Evolutionary conservation across 2,797 vertebrate species (phyloP).

Genomic region (Lepus townsendii): DNA sequence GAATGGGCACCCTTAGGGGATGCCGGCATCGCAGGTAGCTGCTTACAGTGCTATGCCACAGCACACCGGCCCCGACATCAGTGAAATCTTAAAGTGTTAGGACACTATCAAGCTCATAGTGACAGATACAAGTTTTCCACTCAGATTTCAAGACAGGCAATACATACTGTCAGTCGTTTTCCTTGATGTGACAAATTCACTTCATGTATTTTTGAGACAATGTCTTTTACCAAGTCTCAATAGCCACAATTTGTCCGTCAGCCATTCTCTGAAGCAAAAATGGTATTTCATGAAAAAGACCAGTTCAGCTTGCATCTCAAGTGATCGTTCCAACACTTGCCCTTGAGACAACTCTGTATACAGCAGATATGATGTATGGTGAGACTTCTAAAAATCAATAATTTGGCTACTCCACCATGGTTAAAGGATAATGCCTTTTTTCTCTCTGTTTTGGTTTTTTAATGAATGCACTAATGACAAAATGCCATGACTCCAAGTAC

Average conservation of each 20-base stretch:
- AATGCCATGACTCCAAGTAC: background rate
- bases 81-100: background rate
- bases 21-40: too few species aligned
- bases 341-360: background rate
- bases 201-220: background rate
- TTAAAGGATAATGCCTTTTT: background rate
- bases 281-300: background rate
- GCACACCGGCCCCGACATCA: background rate
- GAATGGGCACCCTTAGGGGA: too few species aligned
- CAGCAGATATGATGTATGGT: background rate
- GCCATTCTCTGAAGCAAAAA: conserved; percentile 19
- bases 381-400: background rate
- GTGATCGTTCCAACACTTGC: background rate
- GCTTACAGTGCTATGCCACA: too few species aligned
- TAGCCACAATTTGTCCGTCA: background rate
- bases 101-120: conserved; percentile 4
- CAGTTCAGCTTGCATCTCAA: background rate
- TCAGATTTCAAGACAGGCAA: background rate
- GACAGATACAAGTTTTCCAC: background rate
- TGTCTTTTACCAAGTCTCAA: background rate
- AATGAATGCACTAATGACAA: background rate
- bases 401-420: background rate
- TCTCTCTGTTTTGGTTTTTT: background rate
- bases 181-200: background rate
- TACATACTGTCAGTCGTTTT: background rate